Evolutionary conservation across 2,113 vertebrate species (phyloP), one percentile per base, ranked within the genome.

Genomic region (Steatornis caripensis): DNA sequence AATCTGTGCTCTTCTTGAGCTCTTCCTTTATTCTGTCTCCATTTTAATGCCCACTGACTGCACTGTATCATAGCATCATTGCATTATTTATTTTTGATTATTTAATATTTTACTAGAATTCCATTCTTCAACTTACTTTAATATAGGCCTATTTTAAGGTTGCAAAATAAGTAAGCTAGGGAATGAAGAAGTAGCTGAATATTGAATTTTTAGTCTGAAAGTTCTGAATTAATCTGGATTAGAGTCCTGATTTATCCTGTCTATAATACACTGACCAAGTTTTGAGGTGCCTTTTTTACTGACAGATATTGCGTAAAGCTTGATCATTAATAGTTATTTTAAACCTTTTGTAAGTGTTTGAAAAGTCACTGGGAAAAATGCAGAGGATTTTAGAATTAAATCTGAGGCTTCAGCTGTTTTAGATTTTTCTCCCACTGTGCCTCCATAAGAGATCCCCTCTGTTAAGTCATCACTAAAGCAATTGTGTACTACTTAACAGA

Each of bases 401-500:
- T 85, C n/a, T 6, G 71, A 85, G 27, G 53, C 30, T 94, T 93
- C 49, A 77, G 61, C 81, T 87, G 74, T 8, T 91, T 84, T 54
- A 85, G 60, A 30, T 64, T 36, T 53, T 48, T 29, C n/a, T 27
- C 70, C n/a, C 15, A 13, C 80, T 45, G 65, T 76, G 81, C 36
- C n/a, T 96, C 81, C 70, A 17, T 53, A 64, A 91, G 95, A 96
- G 84, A 87, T 93, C 95, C 89, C 84, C 89, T 91, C 87, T 93
- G 87, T 94, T 89, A 96, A 80, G 74, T 89, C 87, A 61, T 97
- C 81, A 37, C 84, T 53, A 83, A 84, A 95, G 93, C 93, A 94
- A 93, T 90, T 15, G 8, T 83, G 84, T 89, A 32, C 75, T 96
- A 10, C 87, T 97, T 94, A 96, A 69, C 70, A 93, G 90, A 96